phyloP scores from a whole-genome alignment of 2,888 invertebrate genomes.

The Erebia aethiops region DNA sequence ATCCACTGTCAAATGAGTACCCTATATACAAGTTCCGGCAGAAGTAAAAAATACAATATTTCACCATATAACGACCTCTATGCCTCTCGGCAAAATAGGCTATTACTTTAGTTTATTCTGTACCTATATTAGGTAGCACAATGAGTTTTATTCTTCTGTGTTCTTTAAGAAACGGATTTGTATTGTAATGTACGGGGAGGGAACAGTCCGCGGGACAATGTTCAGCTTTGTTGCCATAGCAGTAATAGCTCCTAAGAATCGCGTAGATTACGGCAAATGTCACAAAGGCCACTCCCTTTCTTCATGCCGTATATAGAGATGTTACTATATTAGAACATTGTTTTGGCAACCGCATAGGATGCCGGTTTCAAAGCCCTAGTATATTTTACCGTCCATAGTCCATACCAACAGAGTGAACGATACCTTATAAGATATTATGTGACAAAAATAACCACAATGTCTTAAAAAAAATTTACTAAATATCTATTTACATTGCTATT shows the following conservation, averaged over 20 bases:
- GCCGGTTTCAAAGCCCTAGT: neutral
- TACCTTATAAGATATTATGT: too few species aligned
- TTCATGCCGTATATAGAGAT: constrained; percentile 47
- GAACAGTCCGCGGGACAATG: constrained; percentile 54
- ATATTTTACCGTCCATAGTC: too few species aligned
- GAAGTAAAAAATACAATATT: neutral
- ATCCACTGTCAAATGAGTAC: neutral
- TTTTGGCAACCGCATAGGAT: constrained; percentile 3
- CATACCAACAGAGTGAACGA: too few species aligned
- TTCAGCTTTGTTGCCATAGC: constrained; percentile 62
- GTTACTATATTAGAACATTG: constrained; percentile 19
- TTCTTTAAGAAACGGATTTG: constrained; percentile 54
- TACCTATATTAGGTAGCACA: constrained; percentile 40
- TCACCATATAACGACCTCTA: constrained; percentile 12
- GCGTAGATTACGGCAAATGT: constrained; percentile 58
- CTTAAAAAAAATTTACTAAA: too few species aligned
- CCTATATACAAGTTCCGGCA: neutral
- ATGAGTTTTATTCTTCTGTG: constrained; percentile 48
- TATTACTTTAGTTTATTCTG: constrained; percentile 42
- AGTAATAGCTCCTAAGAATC: constrained; percentile 60
- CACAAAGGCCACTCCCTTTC: constrained; percentile 58
- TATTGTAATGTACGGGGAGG: constrained; percentile 55
- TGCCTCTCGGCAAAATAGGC: constrained; percentile 26
- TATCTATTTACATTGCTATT: too few species aligned
- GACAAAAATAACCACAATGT: too few species aligned